Evolutionary conservation across 2,797 vertebrate species (phyloP).

Genomic region (Alfaro cultratus): DNA sequence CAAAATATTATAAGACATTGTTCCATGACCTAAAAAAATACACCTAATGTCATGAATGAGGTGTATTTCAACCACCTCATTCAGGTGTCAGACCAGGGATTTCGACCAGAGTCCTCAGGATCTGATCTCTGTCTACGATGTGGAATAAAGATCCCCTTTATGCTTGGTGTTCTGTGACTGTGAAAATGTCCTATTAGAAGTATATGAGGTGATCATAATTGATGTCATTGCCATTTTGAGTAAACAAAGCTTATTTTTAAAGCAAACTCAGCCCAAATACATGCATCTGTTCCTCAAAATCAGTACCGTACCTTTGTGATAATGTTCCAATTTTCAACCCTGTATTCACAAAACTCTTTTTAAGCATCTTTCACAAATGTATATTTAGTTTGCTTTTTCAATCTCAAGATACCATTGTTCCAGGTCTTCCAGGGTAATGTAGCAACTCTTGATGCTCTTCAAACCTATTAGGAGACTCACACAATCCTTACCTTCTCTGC

Average conservation of each 20-base stretch:
- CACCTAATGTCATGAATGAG: too few species aligned
- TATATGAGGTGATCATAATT: neutral
- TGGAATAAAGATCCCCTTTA: neutral
- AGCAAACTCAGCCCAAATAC: neutral
- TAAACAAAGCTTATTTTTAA: neutral
- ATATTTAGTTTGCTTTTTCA: neutral
- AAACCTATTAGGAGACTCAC: neutral
- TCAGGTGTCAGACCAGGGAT: neutral
- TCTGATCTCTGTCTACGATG: neutral
- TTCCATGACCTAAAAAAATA: neutral
- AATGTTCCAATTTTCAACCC: neutral
- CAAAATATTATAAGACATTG: neutral
- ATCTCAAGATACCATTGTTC: neutral
- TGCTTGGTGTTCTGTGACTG: neutral
- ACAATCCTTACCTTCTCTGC: constrained; percentile 68
- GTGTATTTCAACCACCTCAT: neutral
- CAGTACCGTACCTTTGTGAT: neutral
- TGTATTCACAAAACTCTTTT: neutral
- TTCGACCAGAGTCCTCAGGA: neutral
- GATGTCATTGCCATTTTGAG: neutral
- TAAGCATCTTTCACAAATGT: neutral
- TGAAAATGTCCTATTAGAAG: neutral
- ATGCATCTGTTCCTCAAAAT: neutral
- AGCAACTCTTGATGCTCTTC: neutral
- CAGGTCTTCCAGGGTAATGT: neutral